Percentiles rank a stretch among this genome's conserved stretches.
These are phyloP conservation scores for Calycopis cecrops DNA, from an alignment of 1,140 invertebrate species.

Conservation along the genomic window DNA sequence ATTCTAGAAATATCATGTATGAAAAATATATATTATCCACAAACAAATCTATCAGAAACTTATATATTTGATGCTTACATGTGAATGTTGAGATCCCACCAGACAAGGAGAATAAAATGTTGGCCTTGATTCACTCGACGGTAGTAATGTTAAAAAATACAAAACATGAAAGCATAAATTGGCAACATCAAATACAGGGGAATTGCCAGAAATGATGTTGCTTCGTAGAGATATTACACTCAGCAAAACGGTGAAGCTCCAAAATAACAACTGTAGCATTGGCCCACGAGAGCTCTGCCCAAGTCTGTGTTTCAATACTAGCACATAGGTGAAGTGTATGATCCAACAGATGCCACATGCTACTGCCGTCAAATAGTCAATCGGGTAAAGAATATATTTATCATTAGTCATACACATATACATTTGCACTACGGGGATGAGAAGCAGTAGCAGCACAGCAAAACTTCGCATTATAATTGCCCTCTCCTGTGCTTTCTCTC, in stretches of 20 bases:
- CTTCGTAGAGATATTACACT: slow-evolving; percentile 76
- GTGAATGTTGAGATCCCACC: slow-evolving; percentile 71
- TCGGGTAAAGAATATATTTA: slow-evolving; percentile 68
- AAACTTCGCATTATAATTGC: slow-evolving; percentile 79
- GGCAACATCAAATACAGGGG: slow-evolving; percentile 67
- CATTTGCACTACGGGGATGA: slow-evolving; percentile 80
- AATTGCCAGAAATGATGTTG: slow-evolving; percentile 52
- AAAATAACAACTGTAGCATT: slow-evolving; percentile 78
- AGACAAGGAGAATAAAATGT: slow-evolving; percentile 69
- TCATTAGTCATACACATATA: slow-evolving; percentile 75
- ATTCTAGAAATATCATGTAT: slow-evolving; percentile 39
- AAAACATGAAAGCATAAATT: slow-evolving; percentile 74
- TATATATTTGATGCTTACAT: slow-evolving; percentile 57
- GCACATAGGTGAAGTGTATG: slow-evolving; percentile 84
- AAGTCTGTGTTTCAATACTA: slow-evolving; percentile 79
- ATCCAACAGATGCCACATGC: slow-evolving; percentile 85
- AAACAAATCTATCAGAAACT: background rate
- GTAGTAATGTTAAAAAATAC: slow-evolving; percentile 80
- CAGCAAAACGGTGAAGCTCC: slow-evolving; percentile 79
- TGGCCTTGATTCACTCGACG: slow-evolving; percentile 68
- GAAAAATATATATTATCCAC: no score
- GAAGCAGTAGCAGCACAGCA: slow-evolving; percentile 77
- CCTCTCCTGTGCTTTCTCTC: slow-evolving; percentile 76
- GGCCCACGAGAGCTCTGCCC: slow-evolving; percentile 83
- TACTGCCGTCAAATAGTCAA: slow-evolving; percentile 82